Percentiles rank a stretch among this genome's conserved stretches.
phyloP scores from a whole-genome alignment of 2,888 invertebrate genomes.

The Netelia virgata region DNA sequence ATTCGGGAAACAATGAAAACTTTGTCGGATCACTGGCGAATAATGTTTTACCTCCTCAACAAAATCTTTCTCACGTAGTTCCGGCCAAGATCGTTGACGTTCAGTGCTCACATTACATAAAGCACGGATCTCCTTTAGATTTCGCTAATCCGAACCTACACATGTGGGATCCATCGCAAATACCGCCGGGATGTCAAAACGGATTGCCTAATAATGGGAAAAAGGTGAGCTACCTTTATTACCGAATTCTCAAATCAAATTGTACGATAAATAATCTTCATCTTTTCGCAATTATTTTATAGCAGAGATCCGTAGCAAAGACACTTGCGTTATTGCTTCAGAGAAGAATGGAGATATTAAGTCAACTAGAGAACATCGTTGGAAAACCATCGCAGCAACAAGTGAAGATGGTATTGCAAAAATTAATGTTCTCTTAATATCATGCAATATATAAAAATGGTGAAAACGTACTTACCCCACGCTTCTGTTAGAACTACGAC shows the following conservation, averaged over 20 bases:
- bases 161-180: slow-evolving; percentile 81
- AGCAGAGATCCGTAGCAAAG: slow-evolving; percentile 85
- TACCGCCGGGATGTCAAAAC: slow-evolving; percentile 77
- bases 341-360: slow-evolving; percentile 88
- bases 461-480: slow-evolving; percentile 12
- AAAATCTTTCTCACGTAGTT: slow-evolving; percentile 77
- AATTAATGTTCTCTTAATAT: neutral
- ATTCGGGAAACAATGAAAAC: slow-evolving; percentile 78
- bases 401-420: slow-evolving; percentile 78
- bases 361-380: slow-evolving; percentile 88
- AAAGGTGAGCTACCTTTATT: slow-evolving; percentile 68
- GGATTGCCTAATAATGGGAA: slow-evolving; percentile 77
- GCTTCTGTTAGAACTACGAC: slow-evolving; percentile 77
- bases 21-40: slow-evolving; percentile 80
- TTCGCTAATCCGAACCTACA: slow-evolving; percentile 79
- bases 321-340: slow-evolving; percentile 87
- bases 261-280: slow-evolving; percentile 10
- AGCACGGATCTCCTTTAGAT: slow-evolving; percentile 80
- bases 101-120: slow-evolving; percentile 81
- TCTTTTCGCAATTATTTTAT: slow-evolving; percentile 53
- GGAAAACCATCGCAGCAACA: slow-evolving; percentile 84
- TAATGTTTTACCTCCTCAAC: slow-evolving; percentile 79
- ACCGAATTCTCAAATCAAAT: slow-evolving; percentile 62
- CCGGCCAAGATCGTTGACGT: slow-evolving; percentile 79
- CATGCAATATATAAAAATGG: neutral